Base-by-base conservation (phyloP, 2,888 invertebrate species). In the Caenorhabditis angaria region DNA sequence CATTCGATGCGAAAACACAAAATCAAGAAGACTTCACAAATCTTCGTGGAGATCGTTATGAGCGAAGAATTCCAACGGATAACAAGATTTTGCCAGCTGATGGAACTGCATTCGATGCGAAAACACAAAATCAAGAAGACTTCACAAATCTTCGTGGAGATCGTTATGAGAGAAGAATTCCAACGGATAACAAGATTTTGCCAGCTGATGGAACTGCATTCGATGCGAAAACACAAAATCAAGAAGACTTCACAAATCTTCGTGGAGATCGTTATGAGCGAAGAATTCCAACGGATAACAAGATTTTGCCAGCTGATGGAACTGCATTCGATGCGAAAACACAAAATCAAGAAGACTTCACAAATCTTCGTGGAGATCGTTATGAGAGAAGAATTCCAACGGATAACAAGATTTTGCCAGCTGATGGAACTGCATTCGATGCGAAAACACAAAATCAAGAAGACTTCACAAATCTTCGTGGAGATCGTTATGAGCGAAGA, bases 21-120 rank as follows among this genome's bases (percentile, higher is more conserved):
- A 63, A 63, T 22, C 63, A 63, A 32, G 63, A 63, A 57, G 63
- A 57, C 50, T 63, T 57, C 57, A 56, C 56, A 24, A 56, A 63
- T 56, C 47, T 63, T 28, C 22, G 32, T 57, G 63, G 63, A 22
- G 63, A 63, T 47, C 56, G 63, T 4, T 63, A 63, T 50, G 57
- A 29, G n/a, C 50, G 47, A 28, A 63, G 55, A 55, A 50, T 47
- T 0, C 63, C 63, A 29, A 27, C 48, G 22, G 63, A 63, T 24
- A 56, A 63, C 48, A 57, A 57, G 50, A 57, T 63, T 14, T 22
- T 63, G 1, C 63, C 54, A 48, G 56, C 48, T 18, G 63, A 63
- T 57, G 63, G 63, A 12, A 41, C 47, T 12, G 47, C 48, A 8
- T 57, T 63, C 57, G 57, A 56, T 2, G 35, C 62, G 0, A 63